A percentile compares a stretch with the other conserved stretches of the same genome.
Conservation (phyloP, 1,140 invertebrate species). For the Pomacea maculata region DNA sequence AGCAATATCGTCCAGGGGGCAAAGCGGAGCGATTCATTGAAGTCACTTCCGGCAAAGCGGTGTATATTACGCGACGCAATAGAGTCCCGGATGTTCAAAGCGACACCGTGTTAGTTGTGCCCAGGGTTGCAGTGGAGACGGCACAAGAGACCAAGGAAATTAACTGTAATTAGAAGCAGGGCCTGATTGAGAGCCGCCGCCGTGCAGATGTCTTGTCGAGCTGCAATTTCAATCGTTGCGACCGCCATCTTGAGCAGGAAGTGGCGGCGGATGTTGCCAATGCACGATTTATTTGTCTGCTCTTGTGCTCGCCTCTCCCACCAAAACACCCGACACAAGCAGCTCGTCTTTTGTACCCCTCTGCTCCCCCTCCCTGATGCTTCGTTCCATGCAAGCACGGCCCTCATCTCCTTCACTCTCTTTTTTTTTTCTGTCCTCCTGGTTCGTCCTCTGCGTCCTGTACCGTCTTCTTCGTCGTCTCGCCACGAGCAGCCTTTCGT, state of each 20-base stretch:
- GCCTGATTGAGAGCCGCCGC: conserved; percentile 14
- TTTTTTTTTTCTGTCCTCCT: background rate
- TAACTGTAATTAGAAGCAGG: conserved; percentile 32
- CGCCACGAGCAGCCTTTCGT: background rate
- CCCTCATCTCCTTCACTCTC: background rate
- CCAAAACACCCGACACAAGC: conserved; percentile 7
- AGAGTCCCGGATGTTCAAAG: conserved; percentile 21
- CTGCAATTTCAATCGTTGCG: background rate
- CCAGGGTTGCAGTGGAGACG: conserved; percentile 2
- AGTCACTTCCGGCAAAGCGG: conserved; percentile 33
- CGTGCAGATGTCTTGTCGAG: conserved; percentile 18
- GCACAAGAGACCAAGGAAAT: conserved; percentile 24
- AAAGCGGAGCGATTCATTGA: conserved; percentile 30
- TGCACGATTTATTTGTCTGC: conserved; percentile 27
- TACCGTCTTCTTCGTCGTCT: background rate
- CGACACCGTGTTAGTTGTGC: conserved; percentile 24
- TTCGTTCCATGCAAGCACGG: no score
- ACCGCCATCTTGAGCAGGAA: conserved; percentile 23
- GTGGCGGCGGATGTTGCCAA: conserved; percentile 16
- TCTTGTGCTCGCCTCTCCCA: conserved; percentile 4
- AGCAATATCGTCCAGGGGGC: conserved; percentile 19
- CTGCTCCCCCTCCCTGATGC: background rate
- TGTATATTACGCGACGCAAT: conserved; percentile 32
- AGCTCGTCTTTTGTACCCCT: background rate
- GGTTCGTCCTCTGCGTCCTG: background rate